These are phyloP conservation scores for Palythoa heliodiscus DNA, from an alignment of 92 coral and sea anemone species.

Conservation along the genomic window DNA sequence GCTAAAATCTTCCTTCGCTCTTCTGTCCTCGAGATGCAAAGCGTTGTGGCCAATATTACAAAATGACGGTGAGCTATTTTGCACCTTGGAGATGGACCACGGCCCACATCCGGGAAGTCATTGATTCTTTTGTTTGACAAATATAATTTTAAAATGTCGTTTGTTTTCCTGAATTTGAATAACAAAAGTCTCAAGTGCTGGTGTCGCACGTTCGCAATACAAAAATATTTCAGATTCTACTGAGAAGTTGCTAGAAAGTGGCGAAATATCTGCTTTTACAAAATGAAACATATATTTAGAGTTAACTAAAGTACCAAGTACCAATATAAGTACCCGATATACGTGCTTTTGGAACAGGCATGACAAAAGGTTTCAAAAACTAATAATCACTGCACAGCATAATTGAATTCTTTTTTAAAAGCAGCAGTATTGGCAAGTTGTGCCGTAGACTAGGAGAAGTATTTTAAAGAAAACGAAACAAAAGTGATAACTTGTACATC, in stretches of 20 bases:
- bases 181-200: neutral
- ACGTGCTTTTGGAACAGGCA: too few relatives aligned
- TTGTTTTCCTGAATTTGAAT: neutral
- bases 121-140: neutral
- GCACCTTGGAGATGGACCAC: neutral
- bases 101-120: slow-evolving; percentile 3
- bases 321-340: too few relatives aligned
- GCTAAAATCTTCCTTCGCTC: neutral
- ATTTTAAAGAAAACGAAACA: too few relatives aligned
- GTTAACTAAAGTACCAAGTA: neutral
- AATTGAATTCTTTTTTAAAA: too few relatives aligned
- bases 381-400: too few relatives aligned
- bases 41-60: neutral
- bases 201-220: neutral
- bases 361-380: too few relatives aligned
- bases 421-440: too few relatives aligned
- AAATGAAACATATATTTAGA: neutral
- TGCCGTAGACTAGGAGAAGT: too few relatives aligned
- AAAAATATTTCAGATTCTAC: neutral
- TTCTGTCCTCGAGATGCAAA: neutral
- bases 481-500: too few relatives aligned
- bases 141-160: neutral
- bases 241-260: neutral
- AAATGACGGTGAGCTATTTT: neutral
- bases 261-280: neutral